Conservation (phyloP, 2,888 invertebrate species). For the Ectemnius cavifrons region DNA sequence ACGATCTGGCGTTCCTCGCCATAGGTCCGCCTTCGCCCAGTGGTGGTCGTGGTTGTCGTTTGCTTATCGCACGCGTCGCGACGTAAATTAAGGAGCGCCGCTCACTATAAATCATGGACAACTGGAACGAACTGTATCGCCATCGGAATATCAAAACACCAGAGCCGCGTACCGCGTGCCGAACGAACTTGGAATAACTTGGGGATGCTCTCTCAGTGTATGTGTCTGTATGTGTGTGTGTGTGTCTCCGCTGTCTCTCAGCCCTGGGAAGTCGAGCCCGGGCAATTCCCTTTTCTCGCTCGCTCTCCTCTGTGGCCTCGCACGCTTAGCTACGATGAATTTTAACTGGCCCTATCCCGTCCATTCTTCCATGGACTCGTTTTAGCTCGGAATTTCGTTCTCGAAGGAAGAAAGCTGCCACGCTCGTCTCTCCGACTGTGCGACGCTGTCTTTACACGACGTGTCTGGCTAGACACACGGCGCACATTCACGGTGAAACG, state of each 20-base stretch:
- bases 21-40: no score
- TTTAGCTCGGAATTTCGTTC: no score
- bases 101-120: conserved; percentile 44
- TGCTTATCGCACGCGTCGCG: conserved; percentile 39
- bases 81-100: conserved; percentile 49
- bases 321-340: neutral
- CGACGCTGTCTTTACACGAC: conserved; percentile 9
- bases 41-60: conserved; percentile 22
- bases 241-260: neutral
- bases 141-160: conserved; percentile 52
- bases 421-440: neutral
- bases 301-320: no score
- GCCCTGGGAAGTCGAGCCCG: no score
- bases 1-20: conserved; percentile 9
- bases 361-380: neutral
- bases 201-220: conserved; percentile 4
- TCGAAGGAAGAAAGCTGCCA: neutral
- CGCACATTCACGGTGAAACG: no score
- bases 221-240: neutral
- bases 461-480: neutral
- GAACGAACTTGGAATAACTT: conserved; percentile 46
- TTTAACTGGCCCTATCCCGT: conserved; percentile 4
- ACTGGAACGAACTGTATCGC: conserved; percentile 52
- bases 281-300: no score
- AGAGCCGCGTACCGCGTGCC: conserved; percentile 12